Base-by-base conservation (phyloP, 2,113 vertebrate species). In the Hemibagrus wyckioides region DNA sequence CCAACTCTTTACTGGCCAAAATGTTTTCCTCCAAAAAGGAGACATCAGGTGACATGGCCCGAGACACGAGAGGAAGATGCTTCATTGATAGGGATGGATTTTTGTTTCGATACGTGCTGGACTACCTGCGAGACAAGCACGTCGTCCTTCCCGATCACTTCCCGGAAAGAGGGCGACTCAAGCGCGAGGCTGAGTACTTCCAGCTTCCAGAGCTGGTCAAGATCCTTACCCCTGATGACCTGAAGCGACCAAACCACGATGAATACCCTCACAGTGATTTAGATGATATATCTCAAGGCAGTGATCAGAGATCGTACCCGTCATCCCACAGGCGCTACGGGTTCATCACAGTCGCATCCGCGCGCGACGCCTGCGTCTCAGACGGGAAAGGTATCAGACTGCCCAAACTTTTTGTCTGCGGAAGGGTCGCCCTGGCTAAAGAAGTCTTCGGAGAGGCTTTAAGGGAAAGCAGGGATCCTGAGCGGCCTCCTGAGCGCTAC, bases 31-130 rank as follows among this genome's bases (percentile, higher is more conserved):
- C 95, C 87, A 99, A 97, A 93, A 97, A 97, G 89, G 97, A 97
- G 54, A 94, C 92, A 0, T 95, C 95, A 86, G 97, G 96, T 0
- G 98, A 99, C 85, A 92, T 99, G 92, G 96, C 97, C 88, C 97
- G 97, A 94, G 98, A 99, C 94, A 95, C 97, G 80, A 97, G 97
- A 92, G 98, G 98, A 89, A 97, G 98, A 50, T 98, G 97, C 95
- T 99, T 99, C 89, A 97, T 99, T 0, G 98, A 99, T 93, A 96
- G 98, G 93, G 98, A 99, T 83, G 98, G 98, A 23, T 99, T 99
- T 92, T 94, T 99, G 86, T 99, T 99, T 90, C 96, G 98, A 76
- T 99, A 99, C 11, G 96, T 99, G 56, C 93, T 99, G 95, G 98
- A 99, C 96, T 99, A 97, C 96, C 97, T 99, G 93, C 96, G 98